phyloP scores from a whole-genome alignment of 2,797 vertebrate genomes.

The Erpetoichthys calabaricus region DNA sequence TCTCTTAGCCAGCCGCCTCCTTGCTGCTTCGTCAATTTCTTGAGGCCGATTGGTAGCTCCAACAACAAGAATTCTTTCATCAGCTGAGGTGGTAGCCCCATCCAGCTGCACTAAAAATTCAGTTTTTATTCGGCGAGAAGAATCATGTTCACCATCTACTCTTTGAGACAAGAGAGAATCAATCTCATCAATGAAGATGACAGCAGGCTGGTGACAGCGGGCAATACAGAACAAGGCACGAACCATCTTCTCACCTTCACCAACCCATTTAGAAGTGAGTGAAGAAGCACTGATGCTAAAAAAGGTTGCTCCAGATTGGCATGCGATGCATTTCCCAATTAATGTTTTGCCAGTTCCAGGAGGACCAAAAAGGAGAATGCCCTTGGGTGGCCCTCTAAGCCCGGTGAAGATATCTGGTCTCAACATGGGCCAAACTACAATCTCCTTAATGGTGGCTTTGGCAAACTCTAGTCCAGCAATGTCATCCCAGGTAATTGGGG shows the following conservation, averaged over 20 bases:
- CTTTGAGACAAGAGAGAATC: conserved; percentile 88
- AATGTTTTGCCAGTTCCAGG: conserved; percentile 94
- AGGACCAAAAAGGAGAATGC: conserved; percentile 87
- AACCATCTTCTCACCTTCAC: conserved; percentile 96
- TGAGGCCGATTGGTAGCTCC: conserved; percentile 93
- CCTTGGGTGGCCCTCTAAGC: conserved; percentile 84
- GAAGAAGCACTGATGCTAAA: conserved; percentile 97
- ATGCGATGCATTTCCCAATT: conserved; percentile 92
- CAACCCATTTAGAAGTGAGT: conserved; percentile 94
- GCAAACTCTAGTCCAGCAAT: conserved; percentile 92
- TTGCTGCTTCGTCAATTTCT: conserved; percentile 89
- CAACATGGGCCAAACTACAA: conserved; percentile 96
- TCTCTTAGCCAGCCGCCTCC: conserved; percentile 77
- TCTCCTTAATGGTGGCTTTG: conserved; percentile 90
- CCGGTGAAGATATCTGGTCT: conserved; percentile 92
- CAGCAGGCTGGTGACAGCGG: conserved; percentile 82
- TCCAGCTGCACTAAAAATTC: conserved; percentile 94
- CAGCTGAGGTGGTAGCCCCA: conserved; percentile 75
- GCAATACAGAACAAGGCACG: conserved; percentile 83
- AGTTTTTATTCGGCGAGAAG: conserved; percentile 87
- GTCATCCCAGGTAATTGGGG: conserved; percentile 82
- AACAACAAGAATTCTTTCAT: conserved; percentile 89
- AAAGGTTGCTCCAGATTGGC: conserved; percentile 91
- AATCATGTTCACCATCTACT: conserved; percentile 87
- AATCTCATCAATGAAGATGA: conserved; percentile 95